Evolutionary conservation across 2,797 vertebrate genomes (phyloP).

Genomic region (Urosaurus nigricauda): DNA sequence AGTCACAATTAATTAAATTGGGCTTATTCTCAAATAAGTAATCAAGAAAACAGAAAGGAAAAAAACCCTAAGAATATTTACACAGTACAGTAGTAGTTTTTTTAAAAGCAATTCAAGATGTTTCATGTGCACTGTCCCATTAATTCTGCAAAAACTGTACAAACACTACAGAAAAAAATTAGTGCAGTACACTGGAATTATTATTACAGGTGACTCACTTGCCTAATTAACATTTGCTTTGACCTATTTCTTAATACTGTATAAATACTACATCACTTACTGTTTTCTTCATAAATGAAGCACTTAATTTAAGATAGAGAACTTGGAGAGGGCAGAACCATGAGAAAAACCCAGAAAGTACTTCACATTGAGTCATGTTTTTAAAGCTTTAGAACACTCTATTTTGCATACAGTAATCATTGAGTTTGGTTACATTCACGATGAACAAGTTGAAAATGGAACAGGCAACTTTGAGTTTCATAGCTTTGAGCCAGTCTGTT

Average conservation of each 20-base stretch:
- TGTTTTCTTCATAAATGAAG: neutral
- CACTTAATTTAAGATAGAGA: neutral
- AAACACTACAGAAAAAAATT: no score
- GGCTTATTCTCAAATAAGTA: neutral
- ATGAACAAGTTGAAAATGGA: neutral
- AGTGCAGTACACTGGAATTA: neutral
- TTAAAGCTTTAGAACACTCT: constrained; percentile 13
- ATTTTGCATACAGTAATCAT: fast-evolving
- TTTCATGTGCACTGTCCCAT: neutral
- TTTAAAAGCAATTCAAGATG: no score
- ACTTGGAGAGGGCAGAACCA: neutral
- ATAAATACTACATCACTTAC: neutral
- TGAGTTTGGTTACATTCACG: neutral
- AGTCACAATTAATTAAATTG: neutral
- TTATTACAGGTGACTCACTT: neutral
- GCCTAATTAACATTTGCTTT: neutral
- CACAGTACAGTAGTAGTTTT: neutral
- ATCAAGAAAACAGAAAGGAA: neutral
- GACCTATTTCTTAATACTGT: neutral
- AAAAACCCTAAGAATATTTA: neutral
- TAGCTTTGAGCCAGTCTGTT: no score
- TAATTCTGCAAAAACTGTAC: neutral
- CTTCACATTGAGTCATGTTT: neutral
- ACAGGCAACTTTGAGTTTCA: neutral
- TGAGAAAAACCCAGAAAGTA: neutral